phyloP scores from a whole-genome alignment of 2,888 invertebrate species.

The Stenoptilia bipunctidactyla region DNA sequence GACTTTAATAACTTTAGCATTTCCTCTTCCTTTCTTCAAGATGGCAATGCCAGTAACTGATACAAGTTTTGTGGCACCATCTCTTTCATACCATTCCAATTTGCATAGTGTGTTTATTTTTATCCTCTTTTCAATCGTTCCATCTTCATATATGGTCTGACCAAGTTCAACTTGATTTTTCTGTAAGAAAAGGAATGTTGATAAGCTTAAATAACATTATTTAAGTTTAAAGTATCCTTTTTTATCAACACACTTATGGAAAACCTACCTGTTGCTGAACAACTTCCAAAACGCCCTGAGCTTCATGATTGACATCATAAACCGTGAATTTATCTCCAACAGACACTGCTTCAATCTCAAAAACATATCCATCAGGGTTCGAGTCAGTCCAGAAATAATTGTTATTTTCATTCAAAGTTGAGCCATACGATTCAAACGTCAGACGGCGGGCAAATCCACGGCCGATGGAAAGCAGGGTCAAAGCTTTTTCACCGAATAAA shows the following conservation, averaged over 20 bases:
- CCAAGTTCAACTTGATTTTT: constrained; percentile 61
- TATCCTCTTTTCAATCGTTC: constrained; percentile 72
- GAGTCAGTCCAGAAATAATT: constrained; percentile 87
- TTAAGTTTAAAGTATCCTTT: not conserved
- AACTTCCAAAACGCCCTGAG: constrained; percentile 77
- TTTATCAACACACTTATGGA: not conserved
- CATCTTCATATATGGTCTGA: constrained; percentile 50
- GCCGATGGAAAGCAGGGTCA: constrained; percentile 77
- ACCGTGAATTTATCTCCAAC: constrained; percentile 81
- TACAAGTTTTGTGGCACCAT: constrained; percentile 70
- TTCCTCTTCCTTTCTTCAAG: constrained; percentile 60
- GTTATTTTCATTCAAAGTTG: constrained; percentile 74
- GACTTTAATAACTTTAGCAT: constrained; percentile 66
- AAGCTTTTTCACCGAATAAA: constrained; percentile 76
- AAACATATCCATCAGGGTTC: constrained; percentile 78
- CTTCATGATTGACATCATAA: constrained; percentile 75
- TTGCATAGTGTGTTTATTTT: constrained; percentile 74
- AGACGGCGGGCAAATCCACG: constrained; percentile 81
- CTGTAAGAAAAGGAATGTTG: constrained; percentile 25
- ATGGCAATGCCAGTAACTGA: constrained; percentile 73
- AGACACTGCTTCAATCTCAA: constrained; percentile 77
- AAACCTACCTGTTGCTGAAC: constrained; percentile 73
- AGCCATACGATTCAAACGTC: constrained; percentile 76
- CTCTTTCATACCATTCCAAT: constrained; percentile 77
- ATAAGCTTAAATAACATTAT: not conserved